Evolutionary conservation across 1,140 invertebrate species (phyloP), one percentile per base, ranked within the genome.

Genomic region (Tyrophagus putrescentiae): DNA sequence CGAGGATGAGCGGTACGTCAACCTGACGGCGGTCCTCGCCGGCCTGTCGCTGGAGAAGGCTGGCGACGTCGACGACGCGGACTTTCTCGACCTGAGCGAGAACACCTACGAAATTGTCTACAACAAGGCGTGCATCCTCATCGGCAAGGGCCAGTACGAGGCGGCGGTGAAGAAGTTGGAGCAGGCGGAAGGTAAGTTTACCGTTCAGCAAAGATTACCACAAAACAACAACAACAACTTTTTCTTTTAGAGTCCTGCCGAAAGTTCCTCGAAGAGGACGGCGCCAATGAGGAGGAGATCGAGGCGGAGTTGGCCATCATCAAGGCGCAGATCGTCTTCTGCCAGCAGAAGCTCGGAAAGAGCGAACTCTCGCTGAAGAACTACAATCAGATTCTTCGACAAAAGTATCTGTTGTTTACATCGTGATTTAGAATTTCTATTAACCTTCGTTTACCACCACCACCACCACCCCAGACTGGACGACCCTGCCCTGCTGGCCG

Each of bases 1-100:
- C 78, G 89, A 93, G 70, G 82, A 88, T 70, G 92, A 96, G 73
- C 78, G 92, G 50, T 80, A 87, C 70, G 87, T 91, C 0, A 96
- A 97, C 76, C 78, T 96, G 67, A 80, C 84, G 60, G 92, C 92
- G 16, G 89, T 90, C 56, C 76, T 86, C 41, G 84, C 85, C 21
- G 84, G 86, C 66, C 72, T 93, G n/a, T 74, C 76, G n/a, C 64
- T 73, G 42, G 73, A 77, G 61, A 76, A 76, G 66, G 68, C 64
- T 57, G 62, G 65, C 18, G n/a, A n/a, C n/a, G n/a, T n/a, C n/a
- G 70, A 77, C 64, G 50, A 44, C 44, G 29, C 11, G 13, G 76
- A 80, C 59, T 67, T 77, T 44, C 76, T 76, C 44, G 70, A 72
- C 7, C 65, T 81, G 7, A 67, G 72, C 39, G 80, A 83, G 59